Evolutionary conservation across 2,113 vertebrate species (phyloP).

Genomic region (Jacana jacana): DNA sequence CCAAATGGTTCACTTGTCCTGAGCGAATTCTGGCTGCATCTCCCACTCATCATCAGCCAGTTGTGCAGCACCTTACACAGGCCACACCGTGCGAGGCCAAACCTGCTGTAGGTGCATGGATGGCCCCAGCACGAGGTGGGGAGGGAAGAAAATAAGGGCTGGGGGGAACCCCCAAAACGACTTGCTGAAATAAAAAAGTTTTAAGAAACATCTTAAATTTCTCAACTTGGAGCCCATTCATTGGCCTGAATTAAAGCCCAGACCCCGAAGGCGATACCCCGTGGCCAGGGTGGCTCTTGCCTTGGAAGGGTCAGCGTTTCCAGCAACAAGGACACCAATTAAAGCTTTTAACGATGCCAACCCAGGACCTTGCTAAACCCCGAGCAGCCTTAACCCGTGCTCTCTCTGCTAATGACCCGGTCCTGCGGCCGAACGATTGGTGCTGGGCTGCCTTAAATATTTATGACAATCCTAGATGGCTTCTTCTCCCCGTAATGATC

Average conservation of each 20-base stretch:
- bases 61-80: neutral
- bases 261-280: neutral
- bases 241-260: neutral
- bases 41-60: neutral
- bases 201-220: neutral
- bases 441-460: neutral
- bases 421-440: accelerated
- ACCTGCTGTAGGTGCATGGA: neutral
- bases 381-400: neutral
- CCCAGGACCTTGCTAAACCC: neutral
- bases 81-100: neutral
- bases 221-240: neutral
- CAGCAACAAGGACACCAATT: conserved; percentile 22
- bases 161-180: neutral
- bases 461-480: neutral
- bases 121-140: accelerated
- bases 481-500: neutral
- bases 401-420: neutral
- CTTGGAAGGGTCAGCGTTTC: neutral
- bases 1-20: neutral
- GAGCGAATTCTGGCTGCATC: neutral
- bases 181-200: neutral
- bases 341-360: conserved; percentile 12
- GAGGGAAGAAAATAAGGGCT: neutral
- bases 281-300: neutral